A percentile compares a stretch with the other conserved stretches of the same genome.
Conservation (phyloP, 2,888 invertebrate genomes). For the Acleris literana region DNA sequence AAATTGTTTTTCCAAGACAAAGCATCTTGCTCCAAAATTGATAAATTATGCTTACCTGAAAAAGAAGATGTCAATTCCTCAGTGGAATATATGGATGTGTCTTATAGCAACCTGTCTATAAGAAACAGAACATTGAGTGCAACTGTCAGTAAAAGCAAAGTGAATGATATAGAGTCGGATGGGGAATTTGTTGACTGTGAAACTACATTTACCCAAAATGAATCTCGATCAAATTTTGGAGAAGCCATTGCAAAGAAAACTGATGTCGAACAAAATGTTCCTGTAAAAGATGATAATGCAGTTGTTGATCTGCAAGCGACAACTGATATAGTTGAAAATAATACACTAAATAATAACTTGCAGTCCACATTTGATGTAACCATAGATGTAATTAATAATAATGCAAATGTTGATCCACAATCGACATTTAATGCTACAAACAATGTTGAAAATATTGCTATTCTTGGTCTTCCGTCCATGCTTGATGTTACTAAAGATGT, state of each 20-base stretch:
- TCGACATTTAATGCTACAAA: no score
- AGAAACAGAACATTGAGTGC: slow-evolving; percentile 49
- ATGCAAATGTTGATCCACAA: no score
- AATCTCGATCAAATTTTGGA: slow-evolving; percentile 41
- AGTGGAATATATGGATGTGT: slow-evolving; percentile 72
- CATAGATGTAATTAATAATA: no score
- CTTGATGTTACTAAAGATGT: no score
- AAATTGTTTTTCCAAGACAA: slow-evolving; percentile 61
- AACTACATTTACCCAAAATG: slow-evolving; percentile 67
- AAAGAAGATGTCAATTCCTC: slow-evolving; percentile 51
- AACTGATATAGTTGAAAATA: not conserved
- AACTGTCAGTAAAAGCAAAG: slow-evolving; percentile 40
- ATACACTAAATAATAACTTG: not conserved
- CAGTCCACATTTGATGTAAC: no score
- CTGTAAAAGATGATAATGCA: no score
- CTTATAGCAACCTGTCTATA: slow-evolving; percentile 58
- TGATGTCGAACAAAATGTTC: not conserved
- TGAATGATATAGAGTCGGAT: slow-evolving; percentile 60
- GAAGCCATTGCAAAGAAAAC: slow-evolving; percentile 35
- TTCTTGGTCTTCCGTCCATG: no score
- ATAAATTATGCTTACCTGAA: slow-evolving; percentile 32
- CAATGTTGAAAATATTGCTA: no score
- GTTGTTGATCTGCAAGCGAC: not conserved
- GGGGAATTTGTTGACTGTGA: slow-evolving; percentile 77
- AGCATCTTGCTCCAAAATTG: slow-evolving; percentile 36